Base-by-base conservation (phyloP, 2,888 invertebrate species). In the Melinopterus prodromus region DNA sequence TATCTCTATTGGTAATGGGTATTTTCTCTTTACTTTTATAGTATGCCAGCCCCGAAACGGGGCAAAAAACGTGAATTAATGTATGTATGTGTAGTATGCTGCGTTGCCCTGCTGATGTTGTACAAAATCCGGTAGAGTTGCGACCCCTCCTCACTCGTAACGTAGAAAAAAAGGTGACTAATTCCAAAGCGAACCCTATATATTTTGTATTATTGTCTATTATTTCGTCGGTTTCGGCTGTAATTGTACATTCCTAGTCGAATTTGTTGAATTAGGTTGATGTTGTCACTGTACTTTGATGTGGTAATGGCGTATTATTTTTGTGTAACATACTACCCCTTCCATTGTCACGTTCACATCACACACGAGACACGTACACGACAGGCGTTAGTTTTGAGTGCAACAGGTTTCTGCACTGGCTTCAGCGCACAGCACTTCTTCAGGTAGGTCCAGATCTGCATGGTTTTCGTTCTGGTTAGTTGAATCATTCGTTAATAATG, bases 1-100 rank as follows among this genome's bases (percentile, higher is more conserved):
- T 53, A 53, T 53, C 53, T 53, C 53, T 53, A 53, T 53, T 53
- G 53, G 53, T 53, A 53, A 53, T 53, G 53, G 35, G 74, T 74
- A 36, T 74, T 15, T 71, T 71, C 71, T 74, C 37, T 37, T 74
- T 74, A 36, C 74, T 74, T 35, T 87, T 87, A 86, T 89, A 89
- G 89, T 89, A 89, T 89, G 88, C 89, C 89, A 84, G 87, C 88
- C 88, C 89, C 89, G 83, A 89, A 89, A 84, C 86, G 89, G 89
- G 89, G 89, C 78, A 89, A 89, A 89, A 89, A 89, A 87, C 88
- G 89, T 88, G 89, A 89, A 87, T 86, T 89, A 87, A 89, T 89
- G 89, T 89, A 89, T 89, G 89, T 89, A 89, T 89, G 89, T 86
- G 89, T 89, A 89, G 88, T 89, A 84, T 87, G 89, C 87, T 89